Conservation (phyloP, 2,797 vertebrate genomes). For the Manis pentadactyla region DNA sequence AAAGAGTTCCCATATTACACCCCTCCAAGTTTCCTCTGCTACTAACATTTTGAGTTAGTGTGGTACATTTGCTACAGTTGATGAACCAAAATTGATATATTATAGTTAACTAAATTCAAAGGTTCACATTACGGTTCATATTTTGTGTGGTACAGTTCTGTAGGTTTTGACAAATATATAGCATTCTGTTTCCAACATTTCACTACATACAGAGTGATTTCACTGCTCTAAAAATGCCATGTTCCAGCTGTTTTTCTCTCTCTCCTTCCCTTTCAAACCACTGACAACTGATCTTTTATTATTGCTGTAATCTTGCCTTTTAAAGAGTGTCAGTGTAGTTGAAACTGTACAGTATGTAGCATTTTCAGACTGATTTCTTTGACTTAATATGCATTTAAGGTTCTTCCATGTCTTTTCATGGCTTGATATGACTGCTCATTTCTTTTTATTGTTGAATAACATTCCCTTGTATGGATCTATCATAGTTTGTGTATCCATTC, state of each 20-base stretch:
- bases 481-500: neutral
- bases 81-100: neutral
- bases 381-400: neutral
- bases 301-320: neutral
- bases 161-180: neutral
- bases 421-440: neutral
- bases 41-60: neutral
- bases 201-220: neutral
- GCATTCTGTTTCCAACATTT: neutral
- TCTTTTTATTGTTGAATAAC: conserved; percentile 31
- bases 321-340: neutral
- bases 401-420: neutral
- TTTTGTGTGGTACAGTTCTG: neutral
- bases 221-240: neutral
- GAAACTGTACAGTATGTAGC: neutral
- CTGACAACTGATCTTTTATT: neutral
- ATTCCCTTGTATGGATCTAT: conserved; percentile 3
- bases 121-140: neutral
- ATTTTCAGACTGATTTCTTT: neutral
- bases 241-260: neutral
- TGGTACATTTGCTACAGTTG: neutral
- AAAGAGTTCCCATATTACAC: neutral
- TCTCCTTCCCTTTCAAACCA: neutral
- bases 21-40: neutral
- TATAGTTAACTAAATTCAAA: neutral